These are phyloP conservation scores for Crotalus helleri DNA, from an alignment of 2,113 vertebrate genomes.

Conservation along the genomic window DNA sequence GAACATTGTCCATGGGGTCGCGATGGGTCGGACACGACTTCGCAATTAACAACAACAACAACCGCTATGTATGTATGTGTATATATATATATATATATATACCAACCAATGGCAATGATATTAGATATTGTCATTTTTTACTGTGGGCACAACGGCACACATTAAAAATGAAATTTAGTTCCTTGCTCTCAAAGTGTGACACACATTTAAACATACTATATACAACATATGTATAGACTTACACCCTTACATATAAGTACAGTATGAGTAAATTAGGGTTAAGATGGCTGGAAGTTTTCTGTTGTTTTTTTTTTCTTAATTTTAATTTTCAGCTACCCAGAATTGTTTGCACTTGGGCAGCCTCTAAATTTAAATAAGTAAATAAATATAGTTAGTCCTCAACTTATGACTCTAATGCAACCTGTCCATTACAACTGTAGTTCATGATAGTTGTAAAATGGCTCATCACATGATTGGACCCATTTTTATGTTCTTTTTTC, in stretches of 20 bases:
- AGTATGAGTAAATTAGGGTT: not conserved
- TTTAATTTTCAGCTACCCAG: not conserved
- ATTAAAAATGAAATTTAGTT: too few relatives aligned
- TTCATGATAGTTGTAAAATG: not conserved
- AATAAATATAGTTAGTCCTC: not conserved
- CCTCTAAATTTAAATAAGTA: not conserved
- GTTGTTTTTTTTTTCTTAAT: not conserved
- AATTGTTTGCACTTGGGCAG: not conserved
- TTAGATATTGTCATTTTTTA: too few relatives aligned
- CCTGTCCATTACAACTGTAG: not conserved
- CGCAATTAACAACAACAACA: not conserved
- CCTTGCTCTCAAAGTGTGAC: too few relatives aligned
- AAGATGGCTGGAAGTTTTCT: not conserved
- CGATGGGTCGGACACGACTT: too few relatives aligned
- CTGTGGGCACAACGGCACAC: too few relatives aligned
- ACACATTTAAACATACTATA: too few relatives aligned
- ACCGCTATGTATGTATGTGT: not conserved
- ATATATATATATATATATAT: not conserved
- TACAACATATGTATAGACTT: too few relatives aligned
- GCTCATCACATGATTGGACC: not conserved
- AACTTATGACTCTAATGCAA: not conserved
- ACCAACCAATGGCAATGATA: not conserved
- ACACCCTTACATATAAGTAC: too few relatives aligned
- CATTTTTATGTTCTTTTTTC: not conserved
- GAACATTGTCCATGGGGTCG: too few relatives aligned